A percentile compares a stretch with the other conserved stretches of the same genome.
phyloP scores from a whole-genome alignment of 92 coral and sea anemone genomes.

The Paragorgia papillata region DNA sequence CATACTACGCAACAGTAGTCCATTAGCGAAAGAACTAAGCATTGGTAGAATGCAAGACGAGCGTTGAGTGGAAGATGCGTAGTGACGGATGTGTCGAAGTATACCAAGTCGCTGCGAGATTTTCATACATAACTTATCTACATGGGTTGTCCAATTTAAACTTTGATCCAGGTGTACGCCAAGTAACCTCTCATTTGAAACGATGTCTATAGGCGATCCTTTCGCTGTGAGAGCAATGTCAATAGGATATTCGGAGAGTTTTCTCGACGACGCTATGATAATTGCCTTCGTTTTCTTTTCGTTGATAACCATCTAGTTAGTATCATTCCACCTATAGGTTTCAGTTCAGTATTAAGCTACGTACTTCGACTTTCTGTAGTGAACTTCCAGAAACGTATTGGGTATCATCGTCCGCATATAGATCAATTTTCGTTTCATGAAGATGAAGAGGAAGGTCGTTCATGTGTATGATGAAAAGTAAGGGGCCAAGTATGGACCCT shows the following conservation, averaged over 20 bases:
- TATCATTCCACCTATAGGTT: conserved; percentile 33
- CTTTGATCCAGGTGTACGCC: conserved; percentile 18
- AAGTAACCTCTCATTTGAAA: conserved; percentile 5
- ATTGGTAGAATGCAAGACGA: conserved; percentile 12
- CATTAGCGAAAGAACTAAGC: conserved; percentile 24
- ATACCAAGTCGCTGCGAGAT: conserved; percentile 43
- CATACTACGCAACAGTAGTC: conserved; percentile 45
- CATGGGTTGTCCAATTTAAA: conserved; percentile 28
- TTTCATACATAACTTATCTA: conserved; percentile 29
- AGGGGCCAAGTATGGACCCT: conserved; percentile 46
- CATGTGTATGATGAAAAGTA: conserved; percentile 44
- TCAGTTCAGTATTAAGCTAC: conserved; percentile 26
- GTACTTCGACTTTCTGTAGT: neutral
- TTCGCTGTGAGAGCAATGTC: conserved; percentile 8
- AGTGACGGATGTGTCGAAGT: conserved; percentile 38
- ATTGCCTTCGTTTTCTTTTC: conserved; percentile 24
- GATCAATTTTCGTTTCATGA: conserved; percentile 45
- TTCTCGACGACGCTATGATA: conserved; percentile 25
- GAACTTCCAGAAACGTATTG: conserved; percentile 36
- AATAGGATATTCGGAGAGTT: conserved; percentile 7
- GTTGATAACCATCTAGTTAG: conserved; percentile 17
- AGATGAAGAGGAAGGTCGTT: conserved; percentile 52
- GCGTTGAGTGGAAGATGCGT: conserved; percentile 38
- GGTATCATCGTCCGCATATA: conserved; percentile 49
- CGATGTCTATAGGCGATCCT: conserved; percentile 24